Evolutionary conservation across 2,888 invertebrate species (phyloP), one percentile per base, ranked within the genome.

Genomic region (Rhingia rostrata): DNA sequence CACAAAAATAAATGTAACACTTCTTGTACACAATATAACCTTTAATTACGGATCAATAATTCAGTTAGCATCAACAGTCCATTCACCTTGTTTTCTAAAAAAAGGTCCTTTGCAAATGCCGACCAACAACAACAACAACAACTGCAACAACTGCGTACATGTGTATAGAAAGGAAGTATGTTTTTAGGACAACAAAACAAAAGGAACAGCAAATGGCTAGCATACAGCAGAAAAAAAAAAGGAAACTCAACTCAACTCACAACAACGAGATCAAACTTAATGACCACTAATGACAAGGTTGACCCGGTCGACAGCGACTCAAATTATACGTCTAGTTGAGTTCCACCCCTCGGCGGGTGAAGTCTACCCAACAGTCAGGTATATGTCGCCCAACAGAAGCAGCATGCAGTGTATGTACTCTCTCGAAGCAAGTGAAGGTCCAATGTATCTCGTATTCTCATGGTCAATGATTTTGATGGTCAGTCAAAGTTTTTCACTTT

Each of bases 251-350:
- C 60, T 73, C 54, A 75, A 81, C 80, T 78, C 67, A 73, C 72
- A 83, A 74, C 73, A 83, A 83, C 83, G 78, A 86, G 86, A 86
- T 86, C 86, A 81, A 83, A 86, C 87, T 86, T 87, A 87, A 87
- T 87, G 87, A 87, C 86, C 86, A 81, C 84, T 87, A 87, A 87
- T 87, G 86, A 87, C 86, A 87, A 86, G 87, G 87, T 87, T 86
- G 86, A 87, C 86, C 86, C 85, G 81, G 86, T 86, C 86, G 86
- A 87, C 86, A 87, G 86, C 79, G 80, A 63, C 81, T 73, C 86
- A 86, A 86, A 87, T 87, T 87, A 87, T 84, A 87, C 84, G 87
- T 87, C 86, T 84, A 72, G 78, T 78, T 79, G 67, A 45, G 73
- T 58, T 32, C 79, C 78, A 79, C 83, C 83, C 79, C 73, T 60